Evolutionary conservation across 1,140 invertebrate genomes (phyloP), one percentile per base, ranked within the genome.

Genomic region (Leguminivora glycinivorella): DNA sequence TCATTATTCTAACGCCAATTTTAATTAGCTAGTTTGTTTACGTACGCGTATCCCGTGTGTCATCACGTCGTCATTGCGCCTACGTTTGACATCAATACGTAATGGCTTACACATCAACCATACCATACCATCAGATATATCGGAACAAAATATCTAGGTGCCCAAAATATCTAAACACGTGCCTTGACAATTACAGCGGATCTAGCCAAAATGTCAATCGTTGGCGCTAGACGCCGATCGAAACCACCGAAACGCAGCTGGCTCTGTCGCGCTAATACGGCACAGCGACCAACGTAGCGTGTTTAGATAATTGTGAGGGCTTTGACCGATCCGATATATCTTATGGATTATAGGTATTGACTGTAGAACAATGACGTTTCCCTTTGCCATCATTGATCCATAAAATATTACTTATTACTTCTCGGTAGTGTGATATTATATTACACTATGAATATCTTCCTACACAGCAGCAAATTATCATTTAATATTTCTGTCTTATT

Each of bases 331-430:
- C n/a, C n/a, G n/a, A n/a, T n/a, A n/a, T n/a, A n/a, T n/a, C n/a
- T n/a, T n/a, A n/a, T n/a, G n/a, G n/a, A n/a, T n/a, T n/a, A n/a
- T n/a, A n/a, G n/a, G n/a, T n/a, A n/a, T n/a, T n/a, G n/a, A n/a
- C n/a, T n/a, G n/a, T 26, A 34, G 19, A 63, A 63, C 25, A 63
- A 63, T 63, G 58, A 63, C 58, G 58, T 63, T 63, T 34, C 22
- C 17, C n/a, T 9, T 17, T 34, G 17, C 17, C 14, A 63, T 17
- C n/a, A 63, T 63, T 63, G 58, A 63, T 31, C n/a, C 24, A 60
- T 58, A 26, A 58, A 25, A 60, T 31, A 29, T 29, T 25, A 31
- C 29, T 82, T 1, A 95, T 63, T 63, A 63, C 14, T 31, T 17
- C 25, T 58, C 26, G n/a, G 58, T 24, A 22, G 7, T 17, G 10